Evolutionary conservation across 2,888 invertebrate genomes (phyloP).

Genomic region (Maniola hyperantus): DNA sequence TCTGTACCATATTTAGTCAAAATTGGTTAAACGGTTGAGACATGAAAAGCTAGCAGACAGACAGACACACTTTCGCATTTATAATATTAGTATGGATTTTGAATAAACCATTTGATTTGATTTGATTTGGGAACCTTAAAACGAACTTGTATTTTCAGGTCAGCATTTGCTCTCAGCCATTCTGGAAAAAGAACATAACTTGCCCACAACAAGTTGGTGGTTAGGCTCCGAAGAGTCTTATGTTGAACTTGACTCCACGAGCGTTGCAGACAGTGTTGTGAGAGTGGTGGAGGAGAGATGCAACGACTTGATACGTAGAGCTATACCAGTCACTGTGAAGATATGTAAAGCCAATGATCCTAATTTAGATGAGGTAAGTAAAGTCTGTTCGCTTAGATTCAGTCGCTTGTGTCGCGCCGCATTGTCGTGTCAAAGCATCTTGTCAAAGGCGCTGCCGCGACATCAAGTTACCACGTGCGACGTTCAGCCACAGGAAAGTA

Average conservation of each 20-base stretch:
- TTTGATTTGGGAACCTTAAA: background rate
- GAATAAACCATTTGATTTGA: no score
- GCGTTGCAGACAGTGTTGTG: constrained; percentile 78
- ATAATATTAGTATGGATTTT: no score
- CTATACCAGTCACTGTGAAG: constrained; percentile 84
- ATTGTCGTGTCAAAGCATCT: no score
- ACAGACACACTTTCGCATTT: no score
- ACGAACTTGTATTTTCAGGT: constrained; percentile 71
- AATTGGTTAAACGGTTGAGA: no score
- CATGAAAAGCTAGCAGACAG: no score
- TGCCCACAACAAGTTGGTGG: constrained; percentile 92
- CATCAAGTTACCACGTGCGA: no score
- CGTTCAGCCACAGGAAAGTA: no score
- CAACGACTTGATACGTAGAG: constrained; percentile 86
- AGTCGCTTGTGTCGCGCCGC: no score
- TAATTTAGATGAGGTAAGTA: constrained; percentile 47
- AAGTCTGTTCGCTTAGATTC: no score
- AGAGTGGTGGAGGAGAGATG: constrained; percentile 82
- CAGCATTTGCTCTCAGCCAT: constrained; percentile 93
- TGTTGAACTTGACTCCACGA: constrained; percentile 85
- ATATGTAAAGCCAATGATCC: constrained; percentile 85
- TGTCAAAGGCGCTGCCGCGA: no score
- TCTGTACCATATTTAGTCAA: no score
- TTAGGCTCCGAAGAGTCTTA: constrained; percentile 88
- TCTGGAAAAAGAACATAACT: constrained; percentile 86